phyloP scores from a whole-genome alignment of 64 coral and sea anemone species.

The Acropora yongei region DNA sequence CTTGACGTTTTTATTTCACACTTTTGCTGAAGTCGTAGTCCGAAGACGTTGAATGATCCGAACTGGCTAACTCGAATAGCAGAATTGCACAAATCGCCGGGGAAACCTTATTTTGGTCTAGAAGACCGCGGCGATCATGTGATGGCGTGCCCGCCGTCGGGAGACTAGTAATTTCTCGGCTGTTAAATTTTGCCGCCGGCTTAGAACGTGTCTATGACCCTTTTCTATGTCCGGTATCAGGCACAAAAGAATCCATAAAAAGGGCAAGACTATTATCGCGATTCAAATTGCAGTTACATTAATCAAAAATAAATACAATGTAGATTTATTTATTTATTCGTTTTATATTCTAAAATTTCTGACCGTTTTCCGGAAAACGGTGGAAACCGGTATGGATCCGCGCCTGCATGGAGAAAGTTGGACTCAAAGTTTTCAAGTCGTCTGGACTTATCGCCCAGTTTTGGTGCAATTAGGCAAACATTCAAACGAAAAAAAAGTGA shows the following conservation, averaged over 20 bases:
- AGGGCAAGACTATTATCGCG: no score
- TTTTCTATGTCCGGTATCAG: slow-evolving; percentile 81
- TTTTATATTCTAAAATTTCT: slow-evolving; percentile 10
- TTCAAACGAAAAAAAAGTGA: no score
- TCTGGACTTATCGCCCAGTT: no score
- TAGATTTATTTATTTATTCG: no score
- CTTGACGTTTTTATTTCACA: slow-evolving; percentile 83
- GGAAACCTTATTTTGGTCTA: slow-evolving; percentile 71
- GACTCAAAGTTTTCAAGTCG: no score
- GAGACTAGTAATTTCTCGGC: slow-evolving; percentile 80
- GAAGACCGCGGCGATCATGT: slow-evolving; percentile 64
- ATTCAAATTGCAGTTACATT: no score
- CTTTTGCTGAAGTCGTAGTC: slow-evolving; percentile 72
- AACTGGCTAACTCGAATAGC: slow-evolving; percentile 64
- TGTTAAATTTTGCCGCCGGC: slow-evolving; percentile 78
- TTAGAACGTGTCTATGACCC: slow-evolving; percentile 75
- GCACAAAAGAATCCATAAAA: slow-evolving; percentile 56
- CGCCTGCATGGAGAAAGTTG: no score
- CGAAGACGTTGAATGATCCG: slow-evolving; percentile 71
- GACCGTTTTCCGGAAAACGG: slow-evolving; percentile 17
- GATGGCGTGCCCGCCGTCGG: slow-evolving; percentile 73
- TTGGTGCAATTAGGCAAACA: no score
- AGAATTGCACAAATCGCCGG: slow-evolving; percentile 62
- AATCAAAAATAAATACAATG: no score
- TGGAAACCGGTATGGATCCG: slow-evolving; percentile 38